These are phyloP conservation scores for Falco concolor DNA, from an alignment of 2,797 vertebrate species.

Conservation along the genomic window DNA sequence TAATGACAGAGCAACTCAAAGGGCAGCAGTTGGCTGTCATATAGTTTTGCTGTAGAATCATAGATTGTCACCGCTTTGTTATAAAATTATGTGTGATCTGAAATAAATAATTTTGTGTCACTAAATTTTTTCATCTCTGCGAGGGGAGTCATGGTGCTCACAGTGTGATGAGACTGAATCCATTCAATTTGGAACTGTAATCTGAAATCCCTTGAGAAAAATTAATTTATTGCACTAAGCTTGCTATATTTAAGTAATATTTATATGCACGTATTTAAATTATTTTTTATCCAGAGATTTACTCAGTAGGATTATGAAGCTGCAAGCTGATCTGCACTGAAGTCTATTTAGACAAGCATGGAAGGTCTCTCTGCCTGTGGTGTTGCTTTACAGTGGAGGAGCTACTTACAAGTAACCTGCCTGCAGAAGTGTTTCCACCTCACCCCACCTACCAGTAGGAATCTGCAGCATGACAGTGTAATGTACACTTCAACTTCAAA, in stretches of 20 bases:
- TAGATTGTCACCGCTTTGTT: background rate
- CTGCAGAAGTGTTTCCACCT: background rate
- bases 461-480: background rate
- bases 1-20: background rate
- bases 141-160: background rate
- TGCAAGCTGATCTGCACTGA: background rate
- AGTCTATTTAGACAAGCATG: background rate
- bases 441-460: background rate
- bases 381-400: background rate
- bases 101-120: background rate
- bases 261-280: background rate
- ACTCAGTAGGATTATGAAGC: background rate
- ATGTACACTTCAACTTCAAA: background rate
- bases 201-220: background rate
- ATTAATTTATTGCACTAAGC: background rate
- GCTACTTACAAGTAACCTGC: background rate
- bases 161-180: background rate
- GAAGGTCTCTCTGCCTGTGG: background rate
- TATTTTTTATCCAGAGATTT: background rate
- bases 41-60: background rate
- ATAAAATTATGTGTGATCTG: background rate
- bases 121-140: background rate
- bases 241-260: background rate
- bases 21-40: background rate
- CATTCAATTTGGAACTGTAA: background rate